phyloP scores from a whole-genome alignment of 2,888 invertebrate species.

The Drosophila nigricruria region DNA sequence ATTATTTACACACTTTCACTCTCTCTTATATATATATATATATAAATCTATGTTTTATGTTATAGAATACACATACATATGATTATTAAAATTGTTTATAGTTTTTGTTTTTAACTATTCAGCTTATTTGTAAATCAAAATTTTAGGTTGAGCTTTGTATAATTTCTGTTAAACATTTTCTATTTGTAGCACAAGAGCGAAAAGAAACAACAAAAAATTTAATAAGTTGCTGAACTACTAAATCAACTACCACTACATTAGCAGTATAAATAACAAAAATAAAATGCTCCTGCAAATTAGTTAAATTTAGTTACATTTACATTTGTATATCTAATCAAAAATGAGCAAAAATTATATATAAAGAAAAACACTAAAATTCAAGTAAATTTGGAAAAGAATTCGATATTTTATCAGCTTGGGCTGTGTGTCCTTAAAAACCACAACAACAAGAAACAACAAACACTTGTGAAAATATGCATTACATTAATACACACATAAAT shows the following conservation, averaged over 20 bases:
- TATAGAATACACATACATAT: constrained; percentile 76
- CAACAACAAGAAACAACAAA: constrained; percentile 36
- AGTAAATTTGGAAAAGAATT: constrained; percentile 13
- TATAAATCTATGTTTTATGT: constrained; percentile 47
- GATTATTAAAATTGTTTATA: constrained; percentile 60
- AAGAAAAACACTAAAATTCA: constrained; percentile 9
- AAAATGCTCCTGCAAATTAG: constrained; percentile 56
- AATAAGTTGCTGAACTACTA: constrained; percentile 65
- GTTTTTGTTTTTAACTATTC: constrained; percentile 39
- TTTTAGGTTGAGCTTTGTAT: constrained; percentile 39
- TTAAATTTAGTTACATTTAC: constrained; percentile 77
- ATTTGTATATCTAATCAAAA: constrained; percentile 67
- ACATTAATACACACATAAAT: constrained; percentile 51
- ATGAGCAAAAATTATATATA: constrained; percentile 33
- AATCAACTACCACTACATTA: constrained; percentile 11
- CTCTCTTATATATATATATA: constrained; percentile 18
- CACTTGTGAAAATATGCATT: constrained; percentile 81
- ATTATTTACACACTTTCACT: constrained; percentile 34
- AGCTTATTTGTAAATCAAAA: constrained; percentile 26
- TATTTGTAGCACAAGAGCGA: constrained; percentile 69
- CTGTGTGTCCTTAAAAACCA: constrained; percentile 57
- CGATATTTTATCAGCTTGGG: constrained; percentile 25
- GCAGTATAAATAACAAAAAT: constrained; percentile 12
- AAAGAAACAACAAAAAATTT: constrained; percentile 57
- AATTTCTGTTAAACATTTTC: constrained; percentile 55